phyloP scores from a whole-genome alignment of 2,113 vertebrate species.

The Trogon melanurus region DNA sequence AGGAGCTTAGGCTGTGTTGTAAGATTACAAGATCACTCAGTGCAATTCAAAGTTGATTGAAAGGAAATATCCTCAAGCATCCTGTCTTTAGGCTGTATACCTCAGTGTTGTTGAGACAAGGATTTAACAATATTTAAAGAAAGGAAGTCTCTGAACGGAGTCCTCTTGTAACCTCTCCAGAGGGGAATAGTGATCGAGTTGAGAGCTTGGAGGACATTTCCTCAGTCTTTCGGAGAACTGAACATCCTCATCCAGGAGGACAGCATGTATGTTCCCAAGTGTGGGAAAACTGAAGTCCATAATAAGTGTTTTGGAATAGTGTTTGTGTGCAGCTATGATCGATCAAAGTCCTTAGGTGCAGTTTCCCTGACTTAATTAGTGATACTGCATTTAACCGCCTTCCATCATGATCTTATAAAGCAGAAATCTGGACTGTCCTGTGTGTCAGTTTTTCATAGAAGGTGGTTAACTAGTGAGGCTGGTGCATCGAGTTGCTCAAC shows the following conservation, averaged over 20 bases:
- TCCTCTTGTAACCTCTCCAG: neutral
- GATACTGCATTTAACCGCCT: neutral
- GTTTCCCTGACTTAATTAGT: neutral
- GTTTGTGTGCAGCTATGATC: neutral
- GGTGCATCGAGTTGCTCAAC: neutral
- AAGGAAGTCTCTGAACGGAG: neutral
- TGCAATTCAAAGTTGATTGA: neutral
- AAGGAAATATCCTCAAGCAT: neutral
- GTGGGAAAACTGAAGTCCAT: neutral
- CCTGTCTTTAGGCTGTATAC: neutral
- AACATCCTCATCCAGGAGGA: neutral
- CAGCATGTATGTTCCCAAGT: fast-evolving
- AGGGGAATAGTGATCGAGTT: neutral
- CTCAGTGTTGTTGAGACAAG: neutral
- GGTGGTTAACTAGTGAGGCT: neutral
- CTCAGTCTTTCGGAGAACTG: neutral
- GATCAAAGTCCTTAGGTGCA: neutral
- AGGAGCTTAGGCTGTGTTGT: neutral
- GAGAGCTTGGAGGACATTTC: neutral
- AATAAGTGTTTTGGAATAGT: neutral
- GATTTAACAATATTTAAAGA: neutral
- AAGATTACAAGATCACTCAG: neutral
- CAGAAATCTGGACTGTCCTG: neutral
- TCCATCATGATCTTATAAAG: neutral
- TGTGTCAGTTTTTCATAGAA: neutral